phyloP scores from a whole-genome alignment of 2,888 invertebrate species.

The Ethmia dodecea region DNA sequence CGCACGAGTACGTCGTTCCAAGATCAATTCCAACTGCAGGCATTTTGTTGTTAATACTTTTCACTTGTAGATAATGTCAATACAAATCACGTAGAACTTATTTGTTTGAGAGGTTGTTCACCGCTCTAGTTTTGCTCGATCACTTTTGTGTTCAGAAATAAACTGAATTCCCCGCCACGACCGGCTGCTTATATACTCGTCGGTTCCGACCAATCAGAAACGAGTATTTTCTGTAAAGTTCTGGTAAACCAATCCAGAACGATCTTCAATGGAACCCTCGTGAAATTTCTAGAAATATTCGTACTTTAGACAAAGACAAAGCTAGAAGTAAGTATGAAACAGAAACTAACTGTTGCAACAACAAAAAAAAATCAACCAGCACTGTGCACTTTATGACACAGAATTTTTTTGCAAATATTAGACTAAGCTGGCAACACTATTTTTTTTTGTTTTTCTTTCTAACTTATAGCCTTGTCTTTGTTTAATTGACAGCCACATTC shows the following conservation, averaged over 20 bases:
- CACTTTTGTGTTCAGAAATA: not conserved
- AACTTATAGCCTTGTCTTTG: no score
- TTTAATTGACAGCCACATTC: no score
- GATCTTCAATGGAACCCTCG: not conserved
- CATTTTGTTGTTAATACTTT: slow-evolving; percentile 20
- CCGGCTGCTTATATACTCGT: not conserved
- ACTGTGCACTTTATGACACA: not conserved
- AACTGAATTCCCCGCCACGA: not conserved
- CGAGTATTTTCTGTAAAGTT: not conserved
- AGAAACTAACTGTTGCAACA: not conserved
- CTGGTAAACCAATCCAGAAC: not conserved
- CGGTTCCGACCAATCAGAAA: not conserved
- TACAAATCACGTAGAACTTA: not conserved
- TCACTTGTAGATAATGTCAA: not conserved
- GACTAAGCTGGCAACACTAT: not conserved
- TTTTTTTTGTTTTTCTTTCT: no score
- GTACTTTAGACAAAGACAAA: not conserved
- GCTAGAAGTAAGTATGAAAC: not conserved
- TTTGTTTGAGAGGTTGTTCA: not conserved
- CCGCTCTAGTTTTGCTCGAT: not conserved
- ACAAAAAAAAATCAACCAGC: not conserved
- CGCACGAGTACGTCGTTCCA: slow-evolving; percentile 53
- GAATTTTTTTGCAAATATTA: not conserved
- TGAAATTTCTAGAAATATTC: not conserved
- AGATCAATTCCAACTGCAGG: slow-evolving; percentile 53